phyloP scores from a whole-genome alignment of 92 coral and sea anemone species.

The Epizoanthus scotinus region DNA sequence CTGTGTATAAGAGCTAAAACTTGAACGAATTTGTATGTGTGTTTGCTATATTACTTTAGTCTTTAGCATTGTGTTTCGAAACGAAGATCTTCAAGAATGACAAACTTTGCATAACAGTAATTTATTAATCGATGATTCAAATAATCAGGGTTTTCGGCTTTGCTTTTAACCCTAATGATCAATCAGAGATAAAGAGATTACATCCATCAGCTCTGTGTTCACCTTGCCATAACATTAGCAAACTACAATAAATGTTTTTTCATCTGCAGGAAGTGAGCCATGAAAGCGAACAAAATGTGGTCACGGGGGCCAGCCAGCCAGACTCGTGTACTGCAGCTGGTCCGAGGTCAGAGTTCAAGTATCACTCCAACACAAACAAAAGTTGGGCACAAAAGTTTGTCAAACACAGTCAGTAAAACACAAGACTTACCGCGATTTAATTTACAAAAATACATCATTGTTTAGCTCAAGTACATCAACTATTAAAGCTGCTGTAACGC shows the following conservation, averaged over 20 bases:
- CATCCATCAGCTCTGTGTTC: neutral
- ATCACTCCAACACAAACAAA: slow-evolving; percentile 21
- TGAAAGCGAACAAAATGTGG: slow-evolving; percentile 31
- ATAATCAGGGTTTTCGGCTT: neutral
- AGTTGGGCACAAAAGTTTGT: slow-evolving; percentile 5
- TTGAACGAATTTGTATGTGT: too few species aligned
- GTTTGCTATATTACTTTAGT: too few species aligned
- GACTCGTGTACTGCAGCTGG: slow-evolving; percentile 44
- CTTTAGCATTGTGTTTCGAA: too few species aligned
- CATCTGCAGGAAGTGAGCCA: slow-evolving; percentile 47
- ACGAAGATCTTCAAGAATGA: neutral
- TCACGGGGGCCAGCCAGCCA: neutral
- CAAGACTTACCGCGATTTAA: slow-evolving; percentile 1
- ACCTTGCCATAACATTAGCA: slow-evolving; percentile 8
- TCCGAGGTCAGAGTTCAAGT: slow-evolving; percentile 29
- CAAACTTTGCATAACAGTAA: neutral
- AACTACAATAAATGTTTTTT: slow-evolving; percentile 31
- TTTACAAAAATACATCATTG: slow-evolving; percentile 15
- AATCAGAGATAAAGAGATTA: slow-evolving; percentile 23
- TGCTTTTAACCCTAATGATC: slow-evolving; percentile 23
- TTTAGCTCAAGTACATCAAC: neutral
- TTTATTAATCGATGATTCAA: neutral
- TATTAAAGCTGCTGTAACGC: neutral
- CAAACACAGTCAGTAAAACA: neutral
- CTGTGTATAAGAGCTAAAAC: too few species aligned